Evolutionary conservation across 2,113 vertebrate species (phyloP).

Genomic region (Lepisosteus oculatus): DNA sequence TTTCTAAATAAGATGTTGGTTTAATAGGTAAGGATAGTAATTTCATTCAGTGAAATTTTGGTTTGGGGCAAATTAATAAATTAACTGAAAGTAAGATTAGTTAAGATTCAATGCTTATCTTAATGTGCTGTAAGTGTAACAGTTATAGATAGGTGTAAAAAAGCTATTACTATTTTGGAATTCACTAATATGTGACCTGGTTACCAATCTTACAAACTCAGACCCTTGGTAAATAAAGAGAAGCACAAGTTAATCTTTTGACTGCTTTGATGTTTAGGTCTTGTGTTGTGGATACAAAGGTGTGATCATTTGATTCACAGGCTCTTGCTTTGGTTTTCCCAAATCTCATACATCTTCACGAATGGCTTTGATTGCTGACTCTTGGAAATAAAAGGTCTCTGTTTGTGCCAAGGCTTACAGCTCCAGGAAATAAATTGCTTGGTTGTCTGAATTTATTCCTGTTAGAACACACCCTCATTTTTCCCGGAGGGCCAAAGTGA

Average conservation of each 20-base stretch:
- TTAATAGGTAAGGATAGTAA: too few relatives aligned
- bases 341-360: background rate
- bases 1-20: too few relatives aligned
- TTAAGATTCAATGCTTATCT: too few relatives aligned
- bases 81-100: too few relatives aligned
- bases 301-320: background rate
- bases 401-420: background rate
- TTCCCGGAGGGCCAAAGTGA: background rate
- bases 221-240: background rate
- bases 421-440: constrained; percentile 2
- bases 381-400: background rate
- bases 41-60: too few relatives aligned
- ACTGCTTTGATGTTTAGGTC: background rate
- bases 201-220: too few relatives aligned
- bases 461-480: background rate
- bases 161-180: too few relatives aligned
- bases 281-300: background rate
- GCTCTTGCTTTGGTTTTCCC: background rate
- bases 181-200: too few relatives aligned
- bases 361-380: constrained; percentile 1
- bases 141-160: too few relatives aligned
- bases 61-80: too few relatives aligned
- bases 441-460: background rate
- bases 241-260: background rate
- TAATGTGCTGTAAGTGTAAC: too few relatives aligned